A percentile compares a stretch with the other conserved stretches of the same genome.
Conservation (phyloP, 2,888 invertebrate species). For the Cantharis rufa region DNA sequence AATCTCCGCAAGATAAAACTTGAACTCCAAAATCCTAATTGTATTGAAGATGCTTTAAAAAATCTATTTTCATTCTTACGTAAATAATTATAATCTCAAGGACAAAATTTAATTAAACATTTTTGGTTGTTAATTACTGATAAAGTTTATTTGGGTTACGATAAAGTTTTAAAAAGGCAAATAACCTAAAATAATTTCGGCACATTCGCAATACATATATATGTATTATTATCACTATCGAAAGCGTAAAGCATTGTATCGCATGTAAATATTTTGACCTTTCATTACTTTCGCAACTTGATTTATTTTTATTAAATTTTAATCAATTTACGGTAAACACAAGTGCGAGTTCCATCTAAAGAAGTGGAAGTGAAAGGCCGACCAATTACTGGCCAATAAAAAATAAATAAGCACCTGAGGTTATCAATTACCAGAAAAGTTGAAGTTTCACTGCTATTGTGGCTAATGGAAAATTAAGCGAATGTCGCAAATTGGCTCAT, state of each 20-base stretch:
- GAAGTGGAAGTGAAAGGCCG: neutral
- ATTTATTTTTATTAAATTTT: neutral
- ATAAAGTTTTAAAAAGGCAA: conserved; percentile 13
- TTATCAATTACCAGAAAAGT: neutral
- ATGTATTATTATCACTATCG: neutral
- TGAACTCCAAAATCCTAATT: neutral
- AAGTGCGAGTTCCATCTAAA: neutral
- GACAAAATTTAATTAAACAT: neutral
- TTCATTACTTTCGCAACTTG: neutral
- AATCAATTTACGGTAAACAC: neutral
- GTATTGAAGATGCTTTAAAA: neutral
- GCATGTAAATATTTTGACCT: neutral
- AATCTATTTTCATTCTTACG: neutral
- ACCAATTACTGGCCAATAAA: neutral
- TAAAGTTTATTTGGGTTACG: conserved; percentile 23
- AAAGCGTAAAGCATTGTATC: neutral
- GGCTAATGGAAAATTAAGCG: neutral
- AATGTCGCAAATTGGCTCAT: conserved; percentile 4
- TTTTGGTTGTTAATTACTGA: conserved; percentile 14
- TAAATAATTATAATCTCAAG: neutral
- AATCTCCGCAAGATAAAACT: neutral
- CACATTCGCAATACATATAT: neutral
- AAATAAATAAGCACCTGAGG: neutral
- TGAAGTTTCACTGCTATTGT: neutral
- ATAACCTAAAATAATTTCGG: conserved; percentile 15